Base-by-base conservation (phyloP, 2,797 vertebrate genomes). In the Sebastes steindachneri region DNA sequence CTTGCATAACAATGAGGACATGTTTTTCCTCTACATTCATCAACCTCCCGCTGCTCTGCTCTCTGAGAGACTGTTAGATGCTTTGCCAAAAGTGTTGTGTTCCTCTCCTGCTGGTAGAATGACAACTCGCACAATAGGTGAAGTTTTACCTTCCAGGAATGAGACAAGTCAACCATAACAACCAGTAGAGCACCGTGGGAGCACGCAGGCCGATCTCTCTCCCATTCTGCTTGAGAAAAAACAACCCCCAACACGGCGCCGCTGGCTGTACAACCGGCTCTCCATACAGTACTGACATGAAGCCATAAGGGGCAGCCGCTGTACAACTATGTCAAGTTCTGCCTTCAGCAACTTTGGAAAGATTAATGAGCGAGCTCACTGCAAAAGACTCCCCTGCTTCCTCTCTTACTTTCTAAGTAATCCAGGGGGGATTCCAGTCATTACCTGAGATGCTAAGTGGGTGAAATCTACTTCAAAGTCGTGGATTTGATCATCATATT, bases 281-380 rank as follows among this genome's bases (percentile, higher is more conserved):
- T 87, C 80, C 64, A 59, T 79, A 65, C 73, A 68, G 75, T 7
- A 54, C 89, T 88, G 84, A 91, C 80, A 71, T 54, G 81, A 88
- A 83, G 89, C 90, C 90, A 66, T 19, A 45, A 15, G 77, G 82
- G 91, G 90, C 63, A 29, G 67, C 76, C 62, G 76, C 89, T 80
- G 86, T 71, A 90, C 78, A 68, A 80, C 79, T 85, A 72, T 79
- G 92, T 94, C 94, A 93, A 87, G 67, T 60, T 80, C 75, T 85
- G 89, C 93, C 93, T 93, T 90, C 88, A 92, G 94, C 90, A 87
- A 89, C 87, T 91, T 92, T 86, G 88, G 81, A 90, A 90, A 93
- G 93, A 96, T 95, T 95, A 94, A 95, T 93, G 92, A 92, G 92
- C 80, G 21, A 66, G 85, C 80, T 25, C 74, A 73, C 83, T 82